A percentile compares a stretch with the other conserved stretches of the same genome.
Conservation (phyloP, 1,140 invertebrate genomes). For the Zaprionus africanus region DNA sequence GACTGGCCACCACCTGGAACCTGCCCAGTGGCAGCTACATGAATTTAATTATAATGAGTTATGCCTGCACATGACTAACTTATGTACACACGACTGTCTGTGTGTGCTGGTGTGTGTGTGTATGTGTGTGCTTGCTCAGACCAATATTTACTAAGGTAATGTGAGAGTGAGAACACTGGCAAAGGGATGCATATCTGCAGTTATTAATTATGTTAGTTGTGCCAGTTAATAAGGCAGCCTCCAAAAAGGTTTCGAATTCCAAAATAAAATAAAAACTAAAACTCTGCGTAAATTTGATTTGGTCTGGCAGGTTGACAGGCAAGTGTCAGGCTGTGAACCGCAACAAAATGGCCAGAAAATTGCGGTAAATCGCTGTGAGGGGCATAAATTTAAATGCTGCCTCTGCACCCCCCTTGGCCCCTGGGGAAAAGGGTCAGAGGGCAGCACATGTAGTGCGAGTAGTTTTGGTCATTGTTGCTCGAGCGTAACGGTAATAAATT, state of each 20-base stretch:
- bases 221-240: neutral
- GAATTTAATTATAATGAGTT: conserved; percentile 81
- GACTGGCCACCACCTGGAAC: conserved; percentile 15
- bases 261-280: neutral
- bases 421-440: neutral
- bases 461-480: conserved; percentile 62
- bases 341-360: conserved; percentile 79
- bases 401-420: too few relatives aligned
- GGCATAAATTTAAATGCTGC: conserved; percentile 57
- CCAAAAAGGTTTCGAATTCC: neutral
- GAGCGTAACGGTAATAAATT: conserved; percentile 75
- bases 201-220: neutral
- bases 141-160: neutral
- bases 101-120: conserved; percentile 38
- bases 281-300: conserved; percentile 34
- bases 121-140: neutral
- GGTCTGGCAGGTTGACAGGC: conserved; percentile 57
- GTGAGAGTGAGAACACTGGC: neutral
- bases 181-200: neutral
- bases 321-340: conserved; percentile 64
- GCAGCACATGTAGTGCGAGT: conserved; percentile 26
- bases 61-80: conserved; percentile 63
- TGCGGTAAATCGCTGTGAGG: conserved; percentile 57
- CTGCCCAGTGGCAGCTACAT: conserved; percentile 29
- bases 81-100: conserved; percentile 33